These are phyloP conservation scores for Prosapia bicincta DNA, from an alignment of 2,888 invertebrate species.

Conservation along the genomic window DNA sequence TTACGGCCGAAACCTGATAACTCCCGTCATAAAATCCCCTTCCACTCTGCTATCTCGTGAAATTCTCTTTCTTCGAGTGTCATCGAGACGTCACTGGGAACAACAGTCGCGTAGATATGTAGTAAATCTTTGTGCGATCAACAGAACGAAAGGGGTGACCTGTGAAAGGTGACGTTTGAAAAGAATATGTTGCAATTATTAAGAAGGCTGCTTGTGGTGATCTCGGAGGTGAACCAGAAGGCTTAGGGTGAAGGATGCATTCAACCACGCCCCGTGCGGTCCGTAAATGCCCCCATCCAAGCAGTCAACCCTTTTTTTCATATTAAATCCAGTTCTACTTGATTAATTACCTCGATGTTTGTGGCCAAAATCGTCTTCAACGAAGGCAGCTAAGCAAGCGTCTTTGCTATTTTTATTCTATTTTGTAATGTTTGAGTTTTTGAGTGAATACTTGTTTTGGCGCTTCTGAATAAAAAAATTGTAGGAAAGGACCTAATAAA, in stretches of 20 bases:
- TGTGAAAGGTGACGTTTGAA: background rate
- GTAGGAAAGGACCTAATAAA: too few species aligned
- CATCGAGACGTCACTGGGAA: background rate
- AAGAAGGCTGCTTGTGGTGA: slow-evolving; percentile 2
- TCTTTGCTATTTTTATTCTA: too few species aligned
- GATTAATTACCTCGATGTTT: background rate
- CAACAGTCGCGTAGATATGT: background rate
- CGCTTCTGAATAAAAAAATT: too few species aligned
- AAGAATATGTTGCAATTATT: slow-evolving; percentile 3
- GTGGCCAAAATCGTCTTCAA: background rate
- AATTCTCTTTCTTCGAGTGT: background rate
- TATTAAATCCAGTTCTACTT: background rate
- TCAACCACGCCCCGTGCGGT: slow-evolving; percentile 26
- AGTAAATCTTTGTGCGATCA: background rate
- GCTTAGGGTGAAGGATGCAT: slow-evolving; percentile 23
- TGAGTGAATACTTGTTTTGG: too few species aligned
- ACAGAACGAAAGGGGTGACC: background rate
- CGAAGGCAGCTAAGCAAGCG: too few species aligned
- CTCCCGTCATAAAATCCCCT: background rate
- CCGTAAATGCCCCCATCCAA: slow-evolving; percentile 1
- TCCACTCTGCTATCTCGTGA: background rate
- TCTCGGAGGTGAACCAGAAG: slow-evolving; percentile 19
- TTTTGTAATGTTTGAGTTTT: too few species aligned
- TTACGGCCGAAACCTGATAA: background rate
- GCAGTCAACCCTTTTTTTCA: background rate